Percentiles rank a stretch among this genome's conserved stretches.
These are phyloP conservation scores for Calephelis virginiensis DNA, from an alignment of 1,140 invertebrate species.

Conservation along the genomic window DNA sequence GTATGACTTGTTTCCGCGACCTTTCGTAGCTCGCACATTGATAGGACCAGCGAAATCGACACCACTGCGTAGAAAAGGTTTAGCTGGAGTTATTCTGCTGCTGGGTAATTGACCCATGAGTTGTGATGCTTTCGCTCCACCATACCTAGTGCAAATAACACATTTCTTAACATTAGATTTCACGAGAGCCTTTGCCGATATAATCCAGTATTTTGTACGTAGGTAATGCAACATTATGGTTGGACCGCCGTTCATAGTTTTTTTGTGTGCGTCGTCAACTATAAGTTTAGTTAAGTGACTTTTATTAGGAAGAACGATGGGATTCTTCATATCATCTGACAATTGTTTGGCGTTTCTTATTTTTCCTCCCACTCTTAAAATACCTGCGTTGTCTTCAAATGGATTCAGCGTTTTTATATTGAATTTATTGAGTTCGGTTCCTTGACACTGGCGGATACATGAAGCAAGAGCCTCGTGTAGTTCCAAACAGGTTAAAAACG, in stretches of 20 bases:
- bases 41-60: conserved; percentile 13
- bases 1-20: background rate
- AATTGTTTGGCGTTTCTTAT: background rate
- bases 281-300: background rate
- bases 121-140: background rate
- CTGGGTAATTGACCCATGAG: conserved; percentile 1
- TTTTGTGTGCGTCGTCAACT: background rate
- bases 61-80: background rate
- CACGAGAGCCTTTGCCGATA: background rate
- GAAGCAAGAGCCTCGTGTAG: background rate
- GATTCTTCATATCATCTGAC: background rate
- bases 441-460: background rate
- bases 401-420: background rate
- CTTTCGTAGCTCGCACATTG: background rate
- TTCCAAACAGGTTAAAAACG: background rate
- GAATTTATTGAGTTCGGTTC: background rate
- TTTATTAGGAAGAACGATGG: background rate
- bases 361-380: conserved; percentile 2
- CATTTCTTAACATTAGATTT: background rate
- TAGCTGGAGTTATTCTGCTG: background rate
- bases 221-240: background rate
- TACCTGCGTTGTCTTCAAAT: background rate
- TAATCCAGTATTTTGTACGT: conserved; percentile 8
- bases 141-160: background rate
- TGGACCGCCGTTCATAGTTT: background rate